Evolutionary conservation across 2,797 vertebrate genomes (phyloP).

Genomic region (Perodicticus potto): DNA sequence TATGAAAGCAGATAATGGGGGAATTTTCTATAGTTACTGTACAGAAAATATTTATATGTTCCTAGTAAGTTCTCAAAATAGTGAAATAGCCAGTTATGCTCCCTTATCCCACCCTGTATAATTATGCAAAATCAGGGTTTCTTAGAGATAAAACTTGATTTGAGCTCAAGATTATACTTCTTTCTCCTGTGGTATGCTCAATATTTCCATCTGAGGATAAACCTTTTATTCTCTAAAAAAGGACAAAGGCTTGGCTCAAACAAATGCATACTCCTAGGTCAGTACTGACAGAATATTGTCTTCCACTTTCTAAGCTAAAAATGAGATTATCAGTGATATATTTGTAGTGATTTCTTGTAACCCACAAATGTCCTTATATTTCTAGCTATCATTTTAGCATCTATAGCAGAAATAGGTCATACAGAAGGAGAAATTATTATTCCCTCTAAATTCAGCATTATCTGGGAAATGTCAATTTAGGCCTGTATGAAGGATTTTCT

Average conservation of each 20-base stretch:
- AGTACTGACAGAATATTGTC: neutral
- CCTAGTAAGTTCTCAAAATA: neutral
- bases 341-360: neutral
- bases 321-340: neutral
- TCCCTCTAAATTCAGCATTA: neutral
- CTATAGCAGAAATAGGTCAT: neutral
- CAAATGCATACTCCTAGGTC: neutral
- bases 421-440: neutral
- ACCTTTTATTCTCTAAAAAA: neutral
- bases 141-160: neutral
- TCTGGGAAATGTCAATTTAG: neutral
- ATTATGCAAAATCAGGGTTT: neutral
- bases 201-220: neutral
- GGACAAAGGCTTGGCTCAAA: neutral
- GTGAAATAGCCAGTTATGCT: neutral
- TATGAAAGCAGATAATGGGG: neutral
- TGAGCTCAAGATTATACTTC: neutral
- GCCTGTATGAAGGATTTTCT: neutral
- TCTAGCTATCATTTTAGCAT: neutral
- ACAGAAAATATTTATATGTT: slow-evolving; percentile 38
- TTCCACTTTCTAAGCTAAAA: neutral
- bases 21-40: neutral
- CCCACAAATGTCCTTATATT: neutral
- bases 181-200: neutral
- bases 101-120: neutral